These are phyloP conservation scores for Atethmia centrago DNA, from an alignment of 2,888 invertebrate genomes.

Conservation along the genomic window DNA sequence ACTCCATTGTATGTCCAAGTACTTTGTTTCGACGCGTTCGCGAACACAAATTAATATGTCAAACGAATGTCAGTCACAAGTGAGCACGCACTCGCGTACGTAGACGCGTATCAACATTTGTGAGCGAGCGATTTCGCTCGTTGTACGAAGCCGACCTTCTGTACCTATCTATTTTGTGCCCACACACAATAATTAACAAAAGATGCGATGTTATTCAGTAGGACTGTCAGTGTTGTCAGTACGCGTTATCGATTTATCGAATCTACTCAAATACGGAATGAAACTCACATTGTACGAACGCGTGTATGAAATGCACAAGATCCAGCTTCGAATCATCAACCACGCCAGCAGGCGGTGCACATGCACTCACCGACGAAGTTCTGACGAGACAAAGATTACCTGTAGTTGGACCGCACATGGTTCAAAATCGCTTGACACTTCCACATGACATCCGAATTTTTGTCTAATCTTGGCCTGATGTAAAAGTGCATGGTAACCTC, in stretches of 20 bases:
- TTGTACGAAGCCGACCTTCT: not conserved
- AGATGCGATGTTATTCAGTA: constrained; percentile 46
- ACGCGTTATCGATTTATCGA: constrained; percentile 49
- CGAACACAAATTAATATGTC: not conserved
- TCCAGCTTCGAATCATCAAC: constrained; percentile 51
- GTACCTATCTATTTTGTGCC: constrained; percentile 17
- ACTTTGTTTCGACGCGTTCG: not conserved
- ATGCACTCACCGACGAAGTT: constrained; percentile 52
- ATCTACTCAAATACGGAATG: constrained; percentile 50
- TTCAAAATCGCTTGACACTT: constrained; percentile 36
- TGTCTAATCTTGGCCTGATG: not conserved
- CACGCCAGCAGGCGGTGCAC: constrained; percentile 59
- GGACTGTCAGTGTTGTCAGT: constrained; percentile 46
- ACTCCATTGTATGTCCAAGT: not conserved
- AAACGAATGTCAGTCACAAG: not conserved
- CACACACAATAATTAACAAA: constrained; percentile 39
- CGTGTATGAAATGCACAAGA: constrained; percentile 56
- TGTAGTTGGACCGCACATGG: constrained; percentile 43
- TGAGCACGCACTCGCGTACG: not conserved
- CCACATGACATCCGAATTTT: constrained; percentile 13
- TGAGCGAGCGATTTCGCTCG: not conserved
- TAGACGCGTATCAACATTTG: not conserved
- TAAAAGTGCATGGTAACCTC: constrained; percentile 17
- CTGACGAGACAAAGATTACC: constrained; percentile 53
- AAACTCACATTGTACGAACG: constrained; percentile 54